A percentile compares a stretch with the other conserved stretches of the same genome.
Evolutionary conservation across 1,140 invertebrate genomes (phyloP).

Genomic region (Choristoneura fumiferana): DNA sequence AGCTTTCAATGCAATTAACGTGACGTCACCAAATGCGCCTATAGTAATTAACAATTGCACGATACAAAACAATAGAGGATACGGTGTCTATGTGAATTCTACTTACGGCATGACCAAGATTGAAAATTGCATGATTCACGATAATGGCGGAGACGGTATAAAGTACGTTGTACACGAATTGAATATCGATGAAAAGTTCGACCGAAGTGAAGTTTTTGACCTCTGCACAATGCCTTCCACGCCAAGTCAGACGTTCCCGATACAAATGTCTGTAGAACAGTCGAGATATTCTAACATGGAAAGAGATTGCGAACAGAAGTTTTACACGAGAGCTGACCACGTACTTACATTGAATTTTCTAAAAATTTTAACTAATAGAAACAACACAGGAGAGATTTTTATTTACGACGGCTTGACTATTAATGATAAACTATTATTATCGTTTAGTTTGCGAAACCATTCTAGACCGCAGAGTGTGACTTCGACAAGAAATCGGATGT

Average conservation of each 20-base stretch:
- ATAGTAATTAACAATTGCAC: conserved; percentile 90
- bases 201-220: conserved; percentile 87
- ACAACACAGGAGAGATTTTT: conserved; percentile 85
- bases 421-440: conserved; percentile 84
- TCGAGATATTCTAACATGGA: conserved; percentile 82
- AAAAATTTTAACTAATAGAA: conserved; percentile 85
- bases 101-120: conserved; percentile 87
- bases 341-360: conserved; percentile 91
- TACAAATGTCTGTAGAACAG: conserved; percentile 88
- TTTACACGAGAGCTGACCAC: conserved; percentile 87
- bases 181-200: conserved; percentile 83
- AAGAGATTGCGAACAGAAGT: conserved; percentile 87
- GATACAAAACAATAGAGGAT: conserved; percentile 91
- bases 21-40: conserved; percentile 90
- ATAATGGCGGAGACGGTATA: conserved; percentile 92
- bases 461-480: conserved; percentile 92
- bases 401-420: conserved; percentile 88
- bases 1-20: conserved; percentile 94
- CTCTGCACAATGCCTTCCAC: conserved; percentile 91
- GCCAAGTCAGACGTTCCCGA: conserved; percentile 89
- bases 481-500: conserved; percentile 87
- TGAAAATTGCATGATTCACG: conserved; percentile 84
- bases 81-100: conserved; percentile 93
- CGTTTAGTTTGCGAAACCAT: conserved; percentile 85
- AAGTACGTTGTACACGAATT: conserved; percentile 90